These are phyloP conservation scores for Calliphora vicina DNA, from an alignment of 1,140 invertebrate genomes.

Conservation along the genomic window DNA sequence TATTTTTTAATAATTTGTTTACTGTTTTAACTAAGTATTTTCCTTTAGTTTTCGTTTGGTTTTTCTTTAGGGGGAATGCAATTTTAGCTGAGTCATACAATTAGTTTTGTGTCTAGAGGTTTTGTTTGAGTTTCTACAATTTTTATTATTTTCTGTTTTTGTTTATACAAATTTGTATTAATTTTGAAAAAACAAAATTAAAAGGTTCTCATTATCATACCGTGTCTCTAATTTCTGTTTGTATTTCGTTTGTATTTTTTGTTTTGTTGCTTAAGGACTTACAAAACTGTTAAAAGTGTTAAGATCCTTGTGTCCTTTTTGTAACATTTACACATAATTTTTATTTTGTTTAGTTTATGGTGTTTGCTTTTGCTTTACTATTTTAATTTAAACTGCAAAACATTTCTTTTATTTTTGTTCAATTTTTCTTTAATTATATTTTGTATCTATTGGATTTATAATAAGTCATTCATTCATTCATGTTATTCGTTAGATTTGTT, in stretches of 20 bases:
- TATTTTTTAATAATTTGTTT: not conserved
- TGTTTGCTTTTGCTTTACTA: not conserved
- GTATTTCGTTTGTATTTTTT: not conserved
- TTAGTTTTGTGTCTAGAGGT: not conserved
- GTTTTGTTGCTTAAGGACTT: too few relatives aligned
- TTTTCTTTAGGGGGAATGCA: not conserved
- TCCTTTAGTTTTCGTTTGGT: not conserved
- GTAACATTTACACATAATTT: too few relatives aligned
- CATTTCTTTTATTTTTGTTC: not conserved
- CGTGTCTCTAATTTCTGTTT: constrained; percentile 1
- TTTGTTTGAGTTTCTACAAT: not conserved
- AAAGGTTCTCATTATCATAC: not conserved
- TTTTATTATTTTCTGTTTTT: not conserved
- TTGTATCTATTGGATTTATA: not conserved
- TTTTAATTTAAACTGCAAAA: not conserved
- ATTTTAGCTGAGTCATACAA: not conserved
- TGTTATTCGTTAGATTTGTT: not conserved
- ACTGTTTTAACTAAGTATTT: not conserved
- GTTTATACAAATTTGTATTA: not conserved
- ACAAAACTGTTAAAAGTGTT: too few relatives aligned
- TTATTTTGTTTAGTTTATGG: not conserved
- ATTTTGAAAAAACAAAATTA: constrained; percentile 2
- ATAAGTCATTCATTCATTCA: not conserved
- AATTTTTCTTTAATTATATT: not conserved
- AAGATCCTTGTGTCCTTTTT: too few relatives aligned